phyloP scores from a whole-genome alignment of 2,113 vertebrate species.

The Coturnix japonica region DNA sequence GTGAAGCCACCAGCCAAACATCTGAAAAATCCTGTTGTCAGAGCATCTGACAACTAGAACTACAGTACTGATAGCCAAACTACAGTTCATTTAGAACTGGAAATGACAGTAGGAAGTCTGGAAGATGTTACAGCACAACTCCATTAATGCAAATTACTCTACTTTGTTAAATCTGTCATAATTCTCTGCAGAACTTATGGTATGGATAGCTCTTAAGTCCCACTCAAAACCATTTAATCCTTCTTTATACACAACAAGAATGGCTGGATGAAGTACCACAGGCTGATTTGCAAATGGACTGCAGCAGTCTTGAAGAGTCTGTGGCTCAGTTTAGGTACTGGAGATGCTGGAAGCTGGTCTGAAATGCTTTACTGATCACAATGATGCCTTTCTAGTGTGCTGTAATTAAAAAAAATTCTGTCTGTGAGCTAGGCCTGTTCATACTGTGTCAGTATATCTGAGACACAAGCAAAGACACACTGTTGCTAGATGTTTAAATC shows the following conservation, averaged over 20 bases:
- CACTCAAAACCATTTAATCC: constrained; percentile 6
- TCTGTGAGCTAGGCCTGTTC: background rate
- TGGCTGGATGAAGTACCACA: background rate
- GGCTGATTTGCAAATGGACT: background rate
- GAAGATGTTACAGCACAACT: background rate
- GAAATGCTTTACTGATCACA: background rate
- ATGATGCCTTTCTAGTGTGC: background rate
- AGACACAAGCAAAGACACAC: background rate
- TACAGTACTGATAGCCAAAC: background rate
- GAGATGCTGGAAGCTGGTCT: background rate
- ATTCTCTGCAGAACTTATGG: constrained; percentile 48
- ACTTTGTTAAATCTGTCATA: constrained; percentile 1
- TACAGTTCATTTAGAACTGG: background rate
- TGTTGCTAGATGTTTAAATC: background rate
- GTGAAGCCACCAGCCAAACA: background rate
- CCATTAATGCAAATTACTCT: background rate
- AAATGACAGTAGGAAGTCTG: constrained; percentile 28
- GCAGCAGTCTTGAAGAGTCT: background rate
- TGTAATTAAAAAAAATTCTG: background rate
- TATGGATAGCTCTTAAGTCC: constrained; percentile 26
- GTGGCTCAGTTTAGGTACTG: background rate
- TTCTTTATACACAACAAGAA: background rate
- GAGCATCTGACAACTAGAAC: constrained; percentile 11
- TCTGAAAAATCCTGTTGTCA: constrained; percentile 16
- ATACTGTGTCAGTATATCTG: background rate